Percentiles rank a stretch among this genome's conserved stretches.
Evolutionary conservation across 2,888 invertebrate genomes (phyloP).

Genomic region (Chymomyza procnemis): DNA sequence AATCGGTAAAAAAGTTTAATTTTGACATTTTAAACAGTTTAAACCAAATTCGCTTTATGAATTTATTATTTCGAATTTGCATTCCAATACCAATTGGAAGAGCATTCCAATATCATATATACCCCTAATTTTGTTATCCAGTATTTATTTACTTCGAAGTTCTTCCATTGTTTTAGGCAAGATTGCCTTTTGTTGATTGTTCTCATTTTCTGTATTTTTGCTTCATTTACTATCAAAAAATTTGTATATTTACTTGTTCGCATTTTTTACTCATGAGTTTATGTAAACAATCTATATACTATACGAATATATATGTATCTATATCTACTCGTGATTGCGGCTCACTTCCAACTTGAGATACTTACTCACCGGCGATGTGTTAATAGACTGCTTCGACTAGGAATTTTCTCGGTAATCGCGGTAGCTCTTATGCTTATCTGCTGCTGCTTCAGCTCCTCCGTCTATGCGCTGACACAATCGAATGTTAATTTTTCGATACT

Average conservation of each 20-base stretch:
- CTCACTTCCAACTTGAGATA: not conserved
- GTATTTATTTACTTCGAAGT: too few species aligned
- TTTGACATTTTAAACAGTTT: too few species aligned
- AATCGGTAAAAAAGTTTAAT: too few species aligned
- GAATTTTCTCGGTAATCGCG: not conserved
- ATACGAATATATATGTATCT: not conserved
- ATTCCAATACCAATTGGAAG: too few species aligned
- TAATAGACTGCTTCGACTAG: not conserved
- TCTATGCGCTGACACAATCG: not conserved
- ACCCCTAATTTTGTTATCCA: too few species aligned
- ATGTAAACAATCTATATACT: conserved; percentile 34
- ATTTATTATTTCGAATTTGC: too few species aligned
- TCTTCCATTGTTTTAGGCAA: not conserved
- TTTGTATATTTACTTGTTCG: not conserved
- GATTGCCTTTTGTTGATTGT: not conserved
- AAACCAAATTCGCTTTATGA: too few species aligned
- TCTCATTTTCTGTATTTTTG: not conserved
- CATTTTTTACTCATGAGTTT: conserved; percentile 5
- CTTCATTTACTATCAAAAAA: not conserved
- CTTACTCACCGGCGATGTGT: not conserved
- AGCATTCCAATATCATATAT: too few species aligned
- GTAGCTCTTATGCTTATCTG: not conserved
- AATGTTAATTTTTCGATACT: conserved; percentile 8
- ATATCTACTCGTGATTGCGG: not conserved
- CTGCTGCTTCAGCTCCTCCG: not conserved